These are phyloP conservation scores for Nyctibius bracteatus DNA, from an alignment of 2,113 vertebrate genomes.

Conservation along the genomic window DNA sequence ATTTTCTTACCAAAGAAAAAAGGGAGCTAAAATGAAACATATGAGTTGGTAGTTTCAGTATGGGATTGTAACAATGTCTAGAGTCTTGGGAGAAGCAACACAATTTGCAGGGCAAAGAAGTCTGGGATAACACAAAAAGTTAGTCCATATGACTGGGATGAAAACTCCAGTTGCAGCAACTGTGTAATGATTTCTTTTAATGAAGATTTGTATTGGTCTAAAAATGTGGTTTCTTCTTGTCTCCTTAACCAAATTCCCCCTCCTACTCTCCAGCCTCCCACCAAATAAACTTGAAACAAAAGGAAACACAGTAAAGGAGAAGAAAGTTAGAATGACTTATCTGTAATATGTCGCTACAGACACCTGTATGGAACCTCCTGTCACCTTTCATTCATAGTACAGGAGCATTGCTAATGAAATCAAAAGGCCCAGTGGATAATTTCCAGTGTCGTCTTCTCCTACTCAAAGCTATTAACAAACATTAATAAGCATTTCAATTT, in stretches of 20 bases:
- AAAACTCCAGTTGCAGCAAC: not conserved
- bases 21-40: not conserved
- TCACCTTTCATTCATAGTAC: not conserved
- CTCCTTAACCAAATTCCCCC: rapidly evolving
- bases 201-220: not conserved
- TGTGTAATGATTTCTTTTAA: not conserved
- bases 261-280: not conserved
- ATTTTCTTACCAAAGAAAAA: not conserved
- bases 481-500: not conserved
- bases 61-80: rapidly evolving
- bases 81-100: not conserved
- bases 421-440: not conserved
- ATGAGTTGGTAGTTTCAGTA: not conserved
- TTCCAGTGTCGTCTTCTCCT: not conserved
- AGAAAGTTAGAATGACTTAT: not conserved
- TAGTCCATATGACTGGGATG: not conserved
- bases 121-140: not conserved
- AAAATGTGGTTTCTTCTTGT: not conserved
- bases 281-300: not conserved
- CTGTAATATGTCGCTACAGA: not conserved
- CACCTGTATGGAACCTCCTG: not conserved
- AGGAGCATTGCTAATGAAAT: not conserved
- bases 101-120: not conserved
- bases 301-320: not conserved
- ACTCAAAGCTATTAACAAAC: not conserved